Conservation (phyloP, 2,113 vertebrate genomes). For the Pituophis catenifer region DNA sequence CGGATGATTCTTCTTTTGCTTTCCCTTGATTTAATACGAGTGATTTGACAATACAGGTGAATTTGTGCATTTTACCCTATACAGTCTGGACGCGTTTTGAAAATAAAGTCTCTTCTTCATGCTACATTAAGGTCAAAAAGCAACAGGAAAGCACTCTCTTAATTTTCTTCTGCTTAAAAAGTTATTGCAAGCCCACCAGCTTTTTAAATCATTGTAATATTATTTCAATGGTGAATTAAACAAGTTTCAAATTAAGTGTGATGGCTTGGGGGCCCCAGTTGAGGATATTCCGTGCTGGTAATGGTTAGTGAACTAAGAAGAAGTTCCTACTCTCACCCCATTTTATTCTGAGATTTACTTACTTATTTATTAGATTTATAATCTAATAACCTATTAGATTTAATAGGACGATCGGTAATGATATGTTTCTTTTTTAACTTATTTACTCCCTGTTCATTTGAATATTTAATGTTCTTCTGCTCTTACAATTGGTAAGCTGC, state of each 20-base stretch:
- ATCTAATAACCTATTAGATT: too few species aligned
- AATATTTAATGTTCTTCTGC: not conserved
- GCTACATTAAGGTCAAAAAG: slow-evolving; percentile 35
- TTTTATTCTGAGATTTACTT: not conserved
- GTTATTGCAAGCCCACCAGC: slow-evolving; percentile 19
- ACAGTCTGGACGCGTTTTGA: not conserved
- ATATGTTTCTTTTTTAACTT: not conserved
- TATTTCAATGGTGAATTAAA: slow-evolving; percentile 46
- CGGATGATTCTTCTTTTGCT: not conserved
- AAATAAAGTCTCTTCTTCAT: slow-evolving; percentile 15
- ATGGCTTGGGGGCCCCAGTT: not conserved
- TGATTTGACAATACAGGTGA: slow-evolving; percentile 6
- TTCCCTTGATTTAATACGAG: slow-evolving; percentile 5
- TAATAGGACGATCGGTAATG: too few species aligned
- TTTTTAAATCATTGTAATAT: slow-evolving; percentile 3
- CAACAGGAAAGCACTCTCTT: slow-evolving; percentile 36
- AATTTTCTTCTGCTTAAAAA: slow-evolving; percentile 30
- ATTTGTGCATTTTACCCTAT: not conserved
- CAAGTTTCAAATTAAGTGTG: slow-evolving; percentile 6
- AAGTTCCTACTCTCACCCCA: not conserved
- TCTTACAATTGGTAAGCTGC: not conserved
- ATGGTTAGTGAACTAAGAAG: not conserved
- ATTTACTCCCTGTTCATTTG: not conserved
- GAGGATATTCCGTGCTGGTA: not conserved
- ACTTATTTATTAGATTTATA: not conserved